These are phyloP conservation scores for Sinocyclocheilus maitianheensis DNA, from an alignment of 2,113 vertebrate genomes.

Conservation along the genomic window DNA sequence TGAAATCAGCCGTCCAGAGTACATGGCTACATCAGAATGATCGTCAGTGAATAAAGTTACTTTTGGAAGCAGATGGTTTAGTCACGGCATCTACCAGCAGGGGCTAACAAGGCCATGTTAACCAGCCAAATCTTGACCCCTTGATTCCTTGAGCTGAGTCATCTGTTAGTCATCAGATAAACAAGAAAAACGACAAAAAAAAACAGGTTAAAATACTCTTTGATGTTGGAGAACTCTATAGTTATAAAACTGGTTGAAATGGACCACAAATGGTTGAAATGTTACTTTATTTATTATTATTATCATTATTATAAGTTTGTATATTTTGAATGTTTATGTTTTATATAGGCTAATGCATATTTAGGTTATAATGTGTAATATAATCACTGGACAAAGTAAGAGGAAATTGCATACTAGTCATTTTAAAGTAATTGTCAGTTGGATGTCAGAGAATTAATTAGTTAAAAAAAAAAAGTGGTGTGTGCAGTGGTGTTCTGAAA, in stretches of 20 bases:
- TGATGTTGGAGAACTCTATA: not conserved
- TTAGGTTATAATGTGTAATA: too few species aligned
- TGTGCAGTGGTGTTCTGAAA: too few species aligned
- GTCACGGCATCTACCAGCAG: constrained; percentile 10
- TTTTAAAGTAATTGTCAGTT: too few species aligned
- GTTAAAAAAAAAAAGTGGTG: too few species aligned
- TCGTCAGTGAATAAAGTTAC: not conserved
- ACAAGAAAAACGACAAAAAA: not conserved
- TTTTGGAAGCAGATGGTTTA: constrained; percentile 7
- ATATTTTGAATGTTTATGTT: too few species aligned
- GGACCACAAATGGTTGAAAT: too few species aligned
- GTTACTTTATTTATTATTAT: too few species aligned
- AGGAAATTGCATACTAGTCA: too few species aligned
- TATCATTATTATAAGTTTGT: too few species aligned
- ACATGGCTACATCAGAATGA: not conserved
- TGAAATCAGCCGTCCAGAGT: not conserved
- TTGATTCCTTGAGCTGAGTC: not conserved
- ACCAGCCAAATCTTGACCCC: not conserved
- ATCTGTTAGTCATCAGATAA: constrained; percentile 14
- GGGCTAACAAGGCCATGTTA: not conserved
- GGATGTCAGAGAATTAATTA: too few species aligned
- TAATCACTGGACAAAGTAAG: too few species aligned
- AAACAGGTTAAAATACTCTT: not conserved
- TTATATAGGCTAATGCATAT: too few species aligned
- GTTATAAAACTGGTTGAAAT: not conserved